Base-by-base conservation (phyloP, 2,888 invertebrate species). In the Pharmacophagus antenor region DNA sequence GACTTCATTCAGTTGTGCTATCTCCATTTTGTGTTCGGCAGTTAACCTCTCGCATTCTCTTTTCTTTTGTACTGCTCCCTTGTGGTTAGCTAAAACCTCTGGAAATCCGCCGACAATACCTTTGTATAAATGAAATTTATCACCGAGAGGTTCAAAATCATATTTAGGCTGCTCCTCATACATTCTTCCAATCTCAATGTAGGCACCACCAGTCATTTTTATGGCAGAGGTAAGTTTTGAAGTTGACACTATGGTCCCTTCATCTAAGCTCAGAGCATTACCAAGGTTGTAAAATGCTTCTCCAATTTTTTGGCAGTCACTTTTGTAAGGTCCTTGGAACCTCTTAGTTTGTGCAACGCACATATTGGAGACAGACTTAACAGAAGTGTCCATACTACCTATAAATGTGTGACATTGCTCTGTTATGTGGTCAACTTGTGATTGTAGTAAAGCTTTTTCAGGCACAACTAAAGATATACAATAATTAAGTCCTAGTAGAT, bases 81-180 rank as follows among this genome's bases (percentile, higher is more conserved):
- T 97, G 77, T 98, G 98, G 68, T 97, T 95, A 50, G 94, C 94
- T 59, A 98, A 91, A 55, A 97, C 95, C 71, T 98, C 98, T 0
- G 99, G 99, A 76, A 98, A 97, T 62, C 94, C 94, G 60, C 94
- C 93, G 8, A 99, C 94, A 57, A 99, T 94, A 56, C 99, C 99
- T 82, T 97, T 96, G 88, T 99, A 99, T 69, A 99, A 95, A 77
- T 97, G 97, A 66, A 99, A 92, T 70, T 96, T 95, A 82, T 99
- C 98, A 48, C 95, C 94, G 25, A 99, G 92, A 1, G 97, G 97
- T 71, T 97, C 96, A 95, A 96, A 97, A 82, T 98, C 98, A 58
- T 93, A 92, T 78, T 95, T 96, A 0, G 97, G 95, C 80, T 98
- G 98, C 59, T 98, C 97, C 67, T 97, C 97, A 82, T 95, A 97